Percentiles rank a stretch among this genome's conserved stretches.
These are phyloP conservation scores for Aspidapion aeneum DNA, from an alignment of 2,888 invertebrate species.

Conservation along the genomic window DNA sequence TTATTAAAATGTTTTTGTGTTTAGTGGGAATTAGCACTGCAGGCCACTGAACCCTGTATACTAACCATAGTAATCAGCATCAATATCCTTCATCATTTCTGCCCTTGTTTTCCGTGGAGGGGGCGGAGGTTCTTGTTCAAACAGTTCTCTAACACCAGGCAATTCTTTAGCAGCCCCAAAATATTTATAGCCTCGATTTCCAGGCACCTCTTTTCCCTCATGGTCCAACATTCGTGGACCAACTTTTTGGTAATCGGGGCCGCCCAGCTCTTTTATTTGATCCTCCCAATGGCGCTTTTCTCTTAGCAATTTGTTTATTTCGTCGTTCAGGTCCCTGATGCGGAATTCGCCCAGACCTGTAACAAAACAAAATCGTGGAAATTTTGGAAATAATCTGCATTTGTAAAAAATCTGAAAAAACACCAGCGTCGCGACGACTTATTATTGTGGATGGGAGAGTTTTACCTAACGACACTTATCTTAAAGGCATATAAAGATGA, in stretches of 20 bases:
- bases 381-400: no score
- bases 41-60: no score
- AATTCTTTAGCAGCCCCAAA: constrained; percentile 98
- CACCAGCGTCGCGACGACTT: no score
- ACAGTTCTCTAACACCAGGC: constrained; percentile 94
- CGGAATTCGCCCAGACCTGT: constrained; percentile 95
- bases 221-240: constrained; percentile 93
- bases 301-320: constrained; percentile 95
- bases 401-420: no score
- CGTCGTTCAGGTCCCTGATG: constrained; percentile 96
- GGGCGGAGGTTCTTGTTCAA: constrained; percentile 92
- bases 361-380: no score
- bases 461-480: no score
- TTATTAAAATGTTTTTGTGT: no score
- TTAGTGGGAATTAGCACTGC: no score
- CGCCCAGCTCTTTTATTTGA: constrained; percentile 92
- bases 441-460: no score
- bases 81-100: constrained; percentile 96
- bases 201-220: constrained; percentile 92
- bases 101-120: constrained; percentile 89
- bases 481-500: no score
- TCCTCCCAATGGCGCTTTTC: constrained; percentile 99
- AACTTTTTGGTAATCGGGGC: constrained; percentile 88
- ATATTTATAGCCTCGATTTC: constrained; percentile 97
- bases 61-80: constrained; percentile 98